These are phyloP conservation scores for Corella eumyota DNA, from an alignment of 23 tunicate genomes.

Conservation along the genomic window DNA sequence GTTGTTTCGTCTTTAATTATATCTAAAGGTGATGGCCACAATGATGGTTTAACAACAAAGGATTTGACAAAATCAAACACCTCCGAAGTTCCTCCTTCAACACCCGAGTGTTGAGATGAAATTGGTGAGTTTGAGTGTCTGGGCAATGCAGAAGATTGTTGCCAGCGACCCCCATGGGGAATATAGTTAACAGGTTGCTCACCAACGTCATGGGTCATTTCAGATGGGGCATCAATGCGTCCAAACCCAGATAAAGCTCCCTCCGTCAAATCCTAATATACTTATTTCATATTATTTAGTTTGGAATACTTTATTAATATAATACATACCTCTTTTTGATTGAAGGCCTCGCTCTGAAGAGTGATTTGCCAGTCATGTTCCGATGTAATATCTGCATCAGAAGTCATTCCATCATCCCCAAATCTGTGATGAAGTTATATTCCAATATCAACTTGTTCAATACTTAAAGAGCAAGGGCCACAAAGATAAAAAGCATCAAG, in stretches of 20 bases:
- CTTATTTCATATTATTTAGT: not conserved
- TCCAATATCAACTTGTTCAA: no score
- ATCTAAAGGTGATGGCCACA: conserved; percentile 35
- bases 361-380: conserved; percentile 16
- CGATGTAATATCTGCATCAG: conserved; percentile 28
- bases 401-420: conserved; percentile 28
- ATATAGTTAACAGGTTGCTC: conserved; percentile 3
- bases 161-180: conserved; percentile 53
- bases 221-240: conserved; percentile 37
- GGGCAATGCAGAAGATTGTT: conserved; percentile 3
- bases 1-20: conserved; percentile 12
- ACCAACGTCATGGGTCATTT: conserved; percentile 12
- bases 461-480: no score
- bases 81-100: conserved; percentile 12
- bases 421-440: no score
- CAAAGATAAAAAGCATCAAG: no score
- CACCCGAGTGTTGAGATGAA: conserved; percentile 15
- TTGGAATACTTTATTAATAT: not conserved
- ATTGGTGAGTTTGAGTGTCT: conserved; percentile 12
- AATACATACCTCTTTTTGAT: conserved; percentile 26
- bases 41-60: conserved; percentile 26
- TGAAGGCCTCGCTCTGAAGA: conserved; percentile 57
- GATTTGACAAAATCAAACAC: not conserved
- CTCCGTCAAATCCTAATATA: conserved; percentile 14
- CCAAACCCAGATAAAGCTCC: conserved; percentile 39